Base-by-base conservation (phyloP, 2,888 invertebrate genomes). In the Drosophila longiperda region DNA sequence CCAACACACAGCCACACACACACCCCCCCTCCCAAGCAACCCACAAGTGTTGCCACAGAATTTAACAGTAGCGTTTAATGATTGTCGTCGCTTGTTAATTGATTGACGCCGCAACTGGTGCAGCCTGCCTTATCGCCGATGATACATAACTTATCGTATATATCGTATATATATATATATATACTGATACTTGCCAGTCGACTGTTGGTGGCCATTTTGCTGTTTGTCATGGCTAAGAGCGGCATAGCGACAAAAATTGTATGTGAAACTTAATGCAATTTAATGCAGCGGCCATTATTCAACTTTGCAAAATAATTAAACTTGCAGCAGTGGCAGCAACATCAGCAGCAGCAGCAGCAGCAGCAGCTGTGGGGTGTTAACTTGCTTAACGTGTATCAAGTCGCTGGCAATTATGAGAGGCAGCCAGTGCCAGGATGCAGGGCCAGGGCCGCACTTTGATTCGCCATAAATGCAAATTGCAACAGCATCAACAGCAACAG, bases 311-410 rank as follows among this genome's bases (percentile, higher is more conserved):
- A 81, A 80, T 81, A 81, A 81, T 81, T 81, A 82, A 82, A 77
- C 67, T 72, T 54, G 64, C 69, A 45, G 68, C 60, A 59, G 69
- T 60, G 26, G 38, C 58, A 9, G 55, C 63, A 68, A 49, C 66
- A 57, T 38, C 66, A 55, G 53, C 53, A 38, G 17, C 38, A 49
- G 11, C 53, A 48, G 58, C 68, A 50, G 48, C 38, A 54, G 75
- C 75, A 75, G 80, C 87, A 71, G 75, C 89, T 76, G 73, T 83
- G 81, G 90, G 87, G 87, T 87, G 87, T 87, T 87, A 87, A 87
- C 87, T 87, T 82, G 90, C 83, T 87, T 90, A 88, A 78, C 80
- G 87, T 88, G 75, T 83, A 82, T 76, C 88, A 85, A 88, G 86
- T 85, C 83, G 62, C 68, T 66, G 73, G 83, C 83, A 90, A 86